A percentile compares a stretch with the other conserved stretches of the same genome.
Conservation (phyloP, 2,888 invertebrate genomes). For the Creontiades dilutus region DNA sequence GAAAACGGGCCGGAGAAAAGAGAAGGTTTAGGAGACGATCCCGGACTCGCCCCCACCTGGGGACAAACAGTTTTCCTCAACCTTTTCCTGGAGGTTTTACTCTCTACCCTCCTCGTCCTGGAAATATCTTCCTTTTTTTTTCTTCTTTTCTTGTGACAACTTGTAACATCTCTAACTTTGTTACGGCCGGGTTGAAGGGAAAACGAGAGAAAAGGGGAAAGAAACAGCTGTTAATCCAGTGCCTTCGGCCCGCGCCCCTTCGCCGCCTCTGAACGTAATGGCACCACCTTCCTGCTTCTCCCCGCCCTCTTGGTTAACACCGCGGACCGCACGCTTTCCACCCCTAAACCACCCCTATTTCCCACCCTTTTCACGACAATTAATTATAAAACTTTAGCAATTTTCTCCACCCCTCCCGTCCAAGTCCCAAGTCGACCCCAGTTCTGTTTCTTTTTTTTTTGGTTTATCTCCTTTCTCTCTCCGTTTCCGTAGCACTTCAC, state of each 20-base stretch:
- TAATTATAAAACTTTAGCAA: slow-evolving; percentile 74
- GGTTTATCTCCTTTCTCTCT: neutral
- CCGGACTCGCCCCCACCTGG: slow-evolving; percentile 60
- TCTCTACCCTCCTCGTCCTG: neutral
- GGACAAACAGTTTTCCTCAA: slow-evolving; percentile 57
- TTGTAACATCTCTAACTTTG: slow-evolving; percentile 71
- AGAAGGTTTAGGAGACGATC: slow-evolving; percentile 49
- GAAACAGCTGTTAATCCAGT: slow-evolving; percentile 70
- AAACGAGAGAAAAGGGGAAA: slow-evolving; percentile 40
- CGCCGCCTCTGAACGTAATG: neutral
- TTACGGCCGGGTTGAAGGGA: slow-evolving; percentile 46
- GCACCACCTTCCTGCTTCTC: slow-evolving; percentile 10
- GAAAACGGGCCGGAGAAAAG: neutral
- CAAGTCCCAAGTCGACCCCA: neutral
- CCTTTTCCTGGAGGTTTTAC: slow-evolving; percentile 24
- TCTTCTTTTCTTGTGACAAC: slow-evolving; percentile 40
- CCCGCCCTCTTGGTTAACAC: slow-evolving; percentile 64
- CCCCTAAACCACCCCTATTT: neutral
- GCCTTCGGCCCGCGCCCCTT: slow-evolving; percentile 19
- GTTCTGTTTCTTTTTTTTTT: neutral
- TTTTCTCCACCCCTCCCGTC: slow-evolving; percentile 65
- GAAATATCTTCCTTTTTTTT: neutral
- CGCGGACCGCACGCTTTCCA: slow-evolving; percentile 59
- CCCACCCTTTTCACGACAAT: slow-evolving; percentile 54
- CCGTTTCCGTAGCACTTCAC: neutral